A percentile compares a stretch with the other conserved stretches of the same genome.
Evolutionary conservation across 2,888 invertebrate genomes (phyloP).

Genomic region (Argyra leucocephala): DNA sequence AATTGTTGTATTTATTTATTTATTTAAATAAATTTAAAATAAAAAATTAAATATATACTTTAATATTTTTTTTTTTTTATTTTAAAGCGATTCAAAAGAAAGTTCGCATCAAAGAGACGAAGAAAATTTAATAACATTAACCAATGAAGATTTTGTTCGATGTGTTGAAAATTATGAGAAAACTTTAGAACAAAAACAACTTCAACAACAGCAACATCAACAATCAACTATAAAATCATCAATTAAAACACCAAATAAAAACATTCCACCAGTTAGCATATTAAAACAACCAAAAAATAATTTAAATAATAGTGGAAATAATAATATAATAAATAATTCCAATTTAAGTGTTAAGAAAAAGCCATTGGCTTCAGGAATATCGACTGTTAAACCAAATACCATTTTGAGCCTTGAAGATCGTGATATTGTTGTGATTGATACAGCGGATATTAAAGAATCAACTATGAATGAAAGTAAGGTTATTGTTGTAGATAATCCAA

Average conservation of each 20-base stretch:
- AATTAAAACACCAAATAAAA: slow-evolving; percentile 18
- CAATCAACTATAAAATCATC: slow-evolving; percentile 21
- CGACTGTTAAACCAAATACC: slow-evolving; percentile 26
- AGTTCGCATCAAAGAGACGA: slow-evolving; percentile 22
- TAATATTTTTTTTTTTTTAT: slow-evolving; percentile 13
- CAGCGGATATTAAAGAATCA: slow-evolving; percentile 35
- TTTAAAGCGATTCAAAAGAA: slow-evolving; percentile 13
- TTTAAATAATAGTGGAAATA: slow-evolving; percentile 9
- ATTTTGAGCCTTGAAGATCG: slow-evolving; percentile 32
- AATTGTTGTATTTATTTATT: not conserved
- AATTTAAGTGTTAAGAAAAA: slow-evolving; percentile 9
- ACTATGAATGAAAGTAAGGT: slow-evolving; percentile 33
- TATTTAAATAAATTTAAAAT: not conserved
- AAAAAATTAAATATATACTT: too few species aligned
- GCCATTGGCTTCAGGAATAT: slow-evolving; percentile 14
- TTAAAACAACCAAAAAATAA: slow-evolving; percentile 26
- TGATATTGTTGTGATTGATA: slow-evolving; percentile 37
- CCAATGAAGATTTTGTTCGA: slow-evolving; percentile 29
- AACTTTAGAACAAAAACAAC: slow-evolving; percentile 24
- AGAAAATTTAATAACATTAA: slow-evolving; percentile 22
- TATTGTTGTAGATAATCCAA: slow-evolving; percentile 33
- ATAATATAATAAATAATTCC: slow-evolving; percentile 1
- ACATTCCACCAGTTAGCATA: slow-evolving; percentile 25
- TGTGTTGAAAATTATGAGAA: slow-evolving; percentile 31
- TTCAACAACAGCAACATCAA: slow-evolving; percentile 22